Base-by-base conservation (phyloP, 2,797 vertebrate species). In the Ispidina picta region DNA sequence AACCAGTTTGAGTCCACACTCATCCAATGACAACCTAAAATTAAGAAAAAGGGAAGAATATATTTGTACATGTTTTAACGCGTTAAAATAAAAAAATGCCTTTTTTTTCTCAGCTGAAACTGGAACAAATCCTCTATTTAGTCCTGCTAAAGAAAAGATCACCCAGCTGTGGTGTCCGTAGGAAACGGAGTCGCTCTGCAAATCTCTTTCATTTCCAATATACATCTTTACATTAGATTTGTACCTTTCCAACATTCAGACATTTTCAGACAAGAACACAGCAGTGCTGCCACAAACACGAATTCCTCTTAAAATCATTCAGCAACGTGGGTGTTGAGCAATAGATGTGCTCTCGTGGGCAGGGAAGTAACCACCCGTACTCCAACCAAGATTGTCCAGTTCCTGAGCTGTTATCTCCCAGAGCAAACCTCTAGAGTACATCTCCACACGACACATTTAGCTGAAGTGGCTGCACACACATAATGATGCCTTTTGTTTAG, bases 381-480 rank as follows among this genome's bases (percentile, higher is more conserved):
- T 89, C 51, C 90, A 92, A 86, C 77, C 84, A 86, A 91, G 86
- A 89, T 94, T 92, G 88, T 95, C 88, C 93, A 91, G 89, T 56
- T 93, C 80, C 82, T 80, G 93, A 76, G 75, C 91, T 88, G 81
- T 82, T 76, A 91, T 69, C 91, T 91, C 94, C 75, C 76, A 83
- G 95, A 94, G 75, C 54, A 95, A 96, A 92, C 95, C 97, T 97
- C 97, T 56, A 78, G 96, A 96, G 97, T 92, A 73, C 83, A 95
- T 96, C 77, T 95, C 92, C 86, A 89, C 93, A 96, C 65, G 96
- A 97, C 95, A 96, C 93, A 96, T 95, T 97, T 97, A 97, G 94
- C 96, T 96, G 88, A 97, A 98, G 97, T 97, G 98, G 96, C 96
- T 97, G 97, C 95, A 96, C 89, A 86, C 85, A 65, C 92, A 91